Conservation (phyloP, 2,113 vertebrate species). For the Toxotes jaculatrix region DNA sequence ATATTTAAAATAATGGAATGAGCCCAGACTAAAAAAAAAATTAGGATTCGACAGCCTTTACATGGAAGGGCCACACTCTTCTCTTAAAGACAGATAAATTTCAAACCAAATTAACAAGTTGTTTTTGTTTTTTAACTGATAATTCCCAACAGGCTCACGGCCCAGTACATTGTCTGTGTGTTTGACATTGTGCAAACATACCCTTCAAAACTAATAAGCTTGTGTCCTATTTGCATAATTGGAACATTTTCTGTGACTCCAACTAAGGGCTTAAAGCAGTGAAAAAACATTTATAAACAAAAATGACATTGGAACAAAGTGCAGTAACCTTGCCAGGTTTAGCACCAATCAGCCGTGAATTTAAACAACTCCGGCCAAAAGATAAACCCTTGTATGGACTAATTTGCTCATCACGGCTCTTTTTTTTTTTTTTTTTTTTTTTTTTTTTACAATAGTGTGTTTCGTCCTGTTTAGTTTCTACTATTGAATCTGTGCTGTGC, state of each 20-base stretch:
- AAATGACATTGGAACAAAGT: constrained; percentile 56
- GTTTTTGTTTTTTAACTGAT: constrained; percentile 32
- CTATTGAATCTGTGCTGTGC: not conserved
- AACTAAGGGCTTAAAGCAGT: constrained; percentile 6
- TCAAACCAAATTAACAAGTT: not conserved
- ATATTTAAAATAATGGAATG: not conserved
- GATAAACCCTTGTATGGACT: constrained; percentile 29
- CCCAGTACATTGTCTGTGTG: constrained; percentile 19
- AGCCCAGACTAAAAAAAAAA: not conserved
- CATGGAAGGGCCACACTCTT: not conserved
- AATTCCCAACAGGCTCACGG: constrained; percentile 4
- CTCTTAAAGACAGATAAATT: not conserved
- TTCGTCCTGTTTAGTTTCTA: constrained; percentile 18
- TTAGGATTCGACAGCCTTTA: not conserved
- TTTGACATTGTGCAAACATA: constrained; percentile 46
- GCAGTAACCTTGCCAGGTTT: constrained; percentile 42
- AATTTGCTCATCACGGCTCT: not conserved
- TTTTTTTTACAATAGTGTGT: not conserved
- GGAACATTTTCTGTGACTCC: constrained; percentile 39
- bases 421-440: not conserved
- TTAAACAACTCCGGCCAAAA: constrained; percentile 37
- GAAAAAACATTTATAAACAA: constrained; percentile 32
- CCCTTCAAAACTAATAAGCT: constrained; percentile 55
- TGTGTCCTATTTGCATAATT: constrained; percentile 62
- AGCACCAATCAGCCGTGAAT: constrained; percentile 55